Percentiles rank a stretch among this genome's conserved stretches.
Conservation (phyloP, 2,797 vertebrate species). For the Argya squamiceps region DNA sequence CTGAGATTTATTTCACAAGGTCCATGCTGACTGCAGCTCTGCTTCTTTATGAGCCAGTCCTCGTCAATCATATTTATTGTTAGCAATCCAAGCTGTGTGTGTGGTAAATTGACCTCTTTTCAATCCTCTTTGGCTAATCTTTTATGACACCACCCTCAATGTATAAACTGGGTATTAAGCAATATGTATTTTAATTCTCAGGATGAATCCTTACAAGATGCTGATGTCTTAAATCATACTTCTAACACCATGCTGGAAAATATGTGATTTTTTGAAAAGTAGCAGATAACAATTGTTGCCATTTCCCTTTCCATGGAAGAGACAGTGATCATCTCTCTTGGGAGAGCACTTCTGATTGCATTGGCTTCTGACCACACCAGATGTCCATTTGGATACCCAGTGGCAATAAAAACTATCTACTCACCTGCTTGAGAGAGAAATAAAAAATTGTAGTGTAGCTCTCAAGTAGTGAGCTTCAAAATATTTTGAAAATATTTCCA, state of each 20-base stretch:
- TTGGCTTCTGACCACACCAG: not conserved
- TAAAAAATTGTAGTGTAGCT: not conserved
- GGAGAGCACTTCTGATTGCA: not conserved
- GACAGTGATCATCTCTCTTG: not conserved
- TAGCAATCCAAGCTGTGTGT: not conserved
- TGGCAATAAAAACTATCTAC: not conserved
- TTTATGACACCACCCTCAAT: not conserved
- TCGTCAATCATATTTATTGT: not conserved
- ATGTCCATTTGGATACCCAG: not conserved
- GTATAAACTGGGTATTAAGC: not conserved
- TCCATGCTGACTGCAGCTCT: not conserved
- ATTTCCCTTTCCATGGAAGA: not conserved
- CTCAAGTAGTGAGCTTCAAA: not conserved
- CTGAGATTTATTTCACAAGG: not conserved
- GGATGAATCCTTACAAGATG: not conserved
- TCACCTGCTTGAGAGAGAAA: not conserved
- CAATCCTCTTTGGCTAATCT: not conserved
- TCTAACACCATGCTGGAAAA: not conserved
- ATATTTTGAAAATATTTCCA: not conserved
- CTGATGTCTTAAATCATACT: not conserved
- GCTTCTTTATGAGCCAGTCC: not conserved
- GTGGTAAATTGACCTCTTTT: slow-evolving; percentile 1
- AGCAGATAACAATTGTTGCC: not conserved
- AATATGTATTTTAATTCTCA: not conserved
- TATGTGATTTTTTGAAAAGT: not conserved